These are phyloP conservation scores for Andinoacara biseriatus DNA, from an alignment of 2,113 vertebrate species.

Conservation along the genomic window DNA sequence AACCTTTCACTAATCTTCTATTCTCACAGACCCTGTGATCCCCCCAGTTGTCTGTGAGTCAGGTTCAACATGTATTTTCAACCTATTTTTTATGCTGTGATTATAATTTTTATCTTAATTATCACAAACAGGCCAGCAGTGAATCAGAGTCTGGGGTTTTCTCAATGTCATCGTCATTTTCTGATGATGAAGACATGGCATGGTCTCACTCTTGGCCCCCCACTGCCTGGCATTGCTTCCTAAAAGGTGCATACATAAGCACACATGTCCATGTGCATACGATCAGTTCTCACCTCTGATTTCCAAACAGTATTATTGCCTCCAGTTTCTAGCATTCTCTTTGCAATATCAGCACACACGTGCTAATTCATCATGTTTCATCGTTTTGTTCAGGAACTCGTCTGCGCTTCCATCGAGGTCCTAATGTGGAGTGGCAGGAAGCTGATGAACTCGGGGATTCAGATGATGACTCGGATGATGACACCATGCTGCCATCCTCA, in stretches of 20 bases:
- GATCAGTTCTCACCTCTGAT: slow-evolving; percentile 46
- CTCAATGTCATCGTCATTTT: slow-evolving; percentile 97
- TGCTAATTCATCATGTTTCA: slow-evolving; percentile 4
- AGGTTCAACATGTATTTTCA: neutral
- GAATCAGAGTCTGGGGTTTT: slow-evolving; percentile 97
- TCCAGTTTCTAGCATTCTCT: neutral
- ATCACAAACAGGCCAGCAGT: slow-evolving; percentile 85
- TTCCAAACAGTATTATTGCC: slow-evolving; percentile 40
- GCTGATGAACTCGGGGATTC: slow-evolving; percentile 90
- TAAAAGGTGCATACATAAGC: slow-evolving; percentile 87
- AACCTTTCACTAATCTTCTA: slow-evolving; percentile 35
- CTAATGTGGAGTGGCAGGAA: slow-evolving; percentile 92
- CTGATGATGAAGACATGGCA: slow-evolving; percentile 97
- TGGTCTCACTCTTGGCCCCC: slow-evolving; percentile 99
- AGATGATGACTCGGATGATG: slow-evolving; percentile 86
- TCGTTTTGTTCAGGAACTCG: slow-evolving; percentile 85
- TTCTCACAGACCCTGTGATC: neutral
- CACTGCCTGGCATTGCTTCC: slow-evolving; percentile 97
- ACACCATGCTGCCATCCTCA: slow-evolving; percentile 79
- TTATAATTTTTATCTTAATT: neutral
- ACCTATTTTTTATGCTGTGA: neutral
- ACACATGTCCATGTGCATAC: neutral
- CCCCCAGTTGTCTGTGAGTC: neutral
- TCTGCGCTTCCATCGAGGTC: slow-evolving; percentile 93
- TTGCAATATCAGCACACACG: neutral